These are phyloP conservation scores for Dendroctonus ponderosae DNA, from an alignment of 1,140 invertebrate genomes.

Conservation along the genomic window DNA sequence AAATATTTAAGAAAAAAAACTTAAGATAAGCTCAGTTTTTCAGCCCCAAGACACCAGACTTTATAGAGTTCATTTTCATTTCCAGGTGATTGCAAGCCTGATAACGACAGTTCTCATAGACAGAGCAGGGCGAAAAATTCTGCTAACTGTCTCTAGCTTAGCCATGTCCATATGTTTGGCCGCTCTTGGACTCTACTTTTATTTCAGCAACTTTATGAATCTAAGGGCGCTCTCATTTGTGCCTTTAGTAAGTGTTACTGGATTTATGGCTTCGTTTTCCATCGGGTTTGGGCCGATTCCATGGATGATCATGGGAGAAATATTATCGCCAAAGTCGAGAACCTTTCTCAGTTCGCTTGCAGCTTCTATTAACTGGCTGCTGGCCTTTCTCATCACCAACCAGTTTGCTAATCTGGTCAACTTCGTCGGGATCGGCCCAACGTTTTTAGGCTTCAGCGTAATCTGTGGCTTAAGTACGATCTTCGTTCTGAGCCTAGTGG, in stretches of 20 bases:
- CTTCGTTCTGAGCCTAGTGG: constrained; percentile 52
- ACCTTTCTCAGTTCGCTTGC: constrained; percentile 70
- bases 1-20: too few species aligned
- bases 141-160: constrained; percentile 55
- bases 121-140: constrained; percentile 53
- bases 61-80: constrained; percentile 3
- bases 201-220: constrained; percentile 40
- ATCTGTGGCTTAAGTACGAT: constrained; percentile 63
- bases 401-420: constrained; percentile 63
- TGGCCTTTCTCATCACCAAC: constrained; percentile 77
- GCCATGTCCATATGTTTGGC: constrained; percentile 52
- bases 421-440: constrained; percentile 63
- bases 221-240: constrained; percentile 33
- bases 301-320: constrained; percentile 80
- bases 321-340: constrained; percentile 74
- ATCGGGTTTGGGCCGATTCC: constrained; percentile 75
- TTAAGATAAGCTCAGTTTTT: too few species aligned
- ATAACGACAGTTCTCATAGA: constrained; percentile 53
- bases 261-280: constrained; percentile 41
- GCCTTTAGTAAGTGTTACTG: constrained; percentile 36
- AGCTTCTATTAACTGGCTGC: constrained; percentile 72
- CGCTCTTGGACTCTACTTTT: constrained; percentile 51
- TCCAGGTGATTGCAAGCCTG: constrained; percentile 53
- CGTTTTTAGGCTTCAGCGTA: constrained; percentile 77
- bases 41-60: too few species aligned